Conservation (phyloP, 2,888 invertebrate genomes). For the Lithophane semibrunnea region DNA sequence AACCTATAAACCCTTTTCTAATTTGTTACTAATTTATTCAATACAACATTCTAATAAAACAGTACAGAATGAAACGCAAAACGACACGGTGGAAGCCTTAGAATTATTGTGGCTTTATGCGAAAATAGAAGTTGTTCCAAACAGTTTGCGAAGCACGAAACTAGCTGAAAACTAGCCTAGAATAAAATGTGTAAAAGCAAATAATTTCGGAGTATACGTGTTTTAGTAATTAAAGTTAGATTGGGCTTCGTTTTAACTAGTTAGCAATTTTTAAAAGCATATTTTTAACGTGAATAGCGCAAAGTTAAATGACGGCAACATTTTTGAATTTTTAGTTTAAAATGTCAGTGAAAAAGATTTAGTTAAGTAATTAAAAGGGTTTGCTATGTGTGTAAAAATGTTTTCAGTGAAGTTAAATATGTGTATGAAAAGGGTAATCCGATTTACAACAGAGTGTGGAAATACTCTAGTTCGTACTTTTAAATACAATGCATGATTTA, state of each 20-base stretch:
- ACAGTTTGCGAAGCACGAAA: constrained; percentile 27
- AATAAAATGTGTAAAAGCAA: constrained; percentile 44
- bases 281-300: constrained; percentile 30
- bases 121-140: constrained; percentile 34
- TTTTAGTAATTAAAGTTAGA: constrained; percentile 53
- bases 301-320: constrained; percentile 15
- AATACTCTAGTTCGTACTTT: neutral
- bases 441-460: neutral
- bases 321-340: constrained; percentile 15
- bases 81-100: neutral
- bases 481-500: too few species aligned
- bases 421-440: neutral
- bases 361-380: neutral
- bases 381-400: neutral
- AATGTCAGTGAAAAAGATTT: neutral
- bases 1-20: neutral
- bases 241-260: constrained; percentile 41
- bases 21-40: neutral
- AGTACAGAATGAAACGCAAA: constrained; percentile 8
- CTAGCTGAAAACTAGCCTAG: constrained; percentile 11
- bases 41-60: constrained; percentile 1
- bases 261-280: constrained; percentile 47
- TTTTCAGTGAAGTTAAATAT: neutral
- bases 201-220: constrained; percentile 41
- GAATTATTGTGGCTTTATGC: constrained; percentile 33